These are phyloP conservation scores for Tenthredo scrophulariae DNA, from an alignment of 2,888 invertebrate species.

Conservation along the genomic window DNA sequence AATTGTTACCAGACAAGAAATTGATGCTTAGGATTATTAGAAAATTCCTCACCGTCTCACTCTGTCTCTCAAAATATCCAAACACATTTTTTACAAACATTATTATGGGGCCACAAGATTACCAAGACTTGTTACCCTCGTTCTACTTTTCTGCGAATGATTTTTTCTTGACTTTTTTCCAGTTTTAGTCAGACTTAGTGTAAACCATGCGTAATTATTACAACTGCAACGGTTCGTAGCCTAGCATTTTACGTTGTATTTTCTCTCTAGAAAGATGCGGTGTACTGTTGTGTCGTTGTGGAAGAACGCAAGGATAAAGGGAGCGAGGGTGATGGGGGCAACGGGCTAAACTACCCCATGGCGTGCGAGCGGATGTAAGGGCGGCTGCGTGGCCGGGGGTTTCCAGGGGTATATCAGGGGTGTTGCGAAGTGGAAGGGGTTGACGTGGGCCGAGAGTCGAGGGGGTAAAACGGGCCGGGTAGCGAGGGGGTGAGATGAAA, in stretches of 20 bases:
- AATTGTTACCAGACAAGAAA: constrained; percentile 75
- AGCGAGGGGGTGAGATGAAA: constrained; percentile 73
- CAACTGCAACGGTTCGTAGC: not conserved
- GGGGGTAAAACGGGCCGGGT: constrained; percentile 25
- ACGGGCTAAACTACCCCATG: constrained; percentile 76
- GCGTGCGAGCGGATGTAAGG: constrained; percentile 73
- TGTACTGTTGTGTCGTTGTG: constrained; percentile 46
- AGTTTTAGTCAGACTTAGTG: not conserved
- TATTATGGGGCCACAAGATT: not conserved
- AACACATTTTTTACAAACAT: constrained; percentile 14
- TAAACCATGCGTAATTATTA: constrained; percentile 23
- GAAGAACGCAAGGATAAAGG: constrained; percentile 54
- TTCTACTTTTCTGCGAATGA: not conserved
- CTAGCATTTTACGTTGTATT: constrained; percentile 17
- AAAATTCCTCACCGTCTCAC: constrained; percentile 43
- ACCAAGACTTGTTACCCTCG: not conserved
- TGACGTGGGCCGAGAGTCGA: constrained; percentile 43
- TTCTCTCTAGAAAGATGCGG: constrained; percentile 44
- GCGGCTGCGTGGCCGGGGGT: constrained; percentile 62
- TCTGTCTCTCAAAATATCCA: not conserved
- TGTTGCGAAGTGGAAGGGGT: constrained; percentile 48
- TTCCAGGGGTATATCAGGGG: constrained; percentile 48
- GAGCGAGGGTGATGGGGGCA: constrained; percentile 58
- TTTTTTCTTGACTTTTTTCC: not conserved
- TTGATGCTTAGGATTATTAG: constrained; percentile 59